These are phyloP conservation scores for Cyphomyrmex costatus DNA, from an alignment of 1,140 invertebrate species.

Conservation along the genomic window DNA sequence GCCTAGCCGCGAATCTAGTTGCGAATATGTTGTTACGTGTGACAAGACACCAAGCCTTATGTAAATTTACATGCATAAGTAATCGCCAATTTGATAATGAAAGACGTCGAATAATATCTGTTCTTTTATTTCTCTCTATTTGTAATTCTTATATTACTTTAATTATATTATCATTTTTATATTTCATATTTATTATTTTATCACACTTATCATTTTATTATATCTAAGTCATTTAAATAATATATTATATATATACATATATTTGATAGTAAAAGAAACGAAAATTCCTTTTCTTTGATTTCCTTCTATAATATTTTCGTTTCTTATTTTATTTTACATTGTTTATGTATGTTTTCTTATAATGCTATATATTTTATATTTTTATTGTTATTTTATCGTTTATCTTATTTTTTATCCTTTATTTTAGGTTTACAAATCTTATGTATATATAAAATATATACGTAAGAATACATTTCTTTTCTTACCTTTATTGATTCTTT, in stretches of 20 bases:
- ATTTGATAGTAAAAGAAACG: not conserved
- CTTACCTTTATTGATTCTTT: not conserved
- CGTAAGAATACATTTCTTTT: not conserved
- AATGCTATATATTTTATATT: slow-evolving; percentile 9
- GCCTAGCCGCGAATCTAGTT: slow-evolving; percentile 30
- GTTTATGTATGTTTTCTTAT: not conserved
- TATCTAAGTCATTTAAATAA: too few relatives aligned
- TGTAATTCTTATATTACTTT: not conserved
- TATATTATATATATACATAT: too few relatives aligned
- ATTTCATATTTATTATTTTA: not conserved
- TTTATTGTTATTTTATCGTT: not conserved
- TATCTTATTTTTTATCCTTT: not conserved
- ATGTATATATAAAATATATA: not conserved
- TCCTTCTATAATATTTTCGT: not conserved
- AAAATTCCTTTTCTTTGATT: too few relatives aligned
- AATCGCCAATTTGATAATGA: not conserved
- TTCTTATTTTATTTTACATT: not conserved
- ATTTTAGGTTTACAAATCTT: not conserved
- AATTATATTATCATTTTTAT: not conserved
- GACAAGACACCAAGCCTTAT: not conserved
- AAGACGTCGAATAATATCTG: not conserved
- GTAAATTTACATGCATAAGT: slow-evolving; percentile 12
- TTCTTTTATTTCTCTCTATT: not conserved
- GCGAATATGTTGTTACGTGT: not conserved
- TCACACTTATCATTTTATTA: not conserved